Base-by-base conservation (phyloP, 2,113 vertebrate species). In the Sphaerodactylus townsendi region DNA sequence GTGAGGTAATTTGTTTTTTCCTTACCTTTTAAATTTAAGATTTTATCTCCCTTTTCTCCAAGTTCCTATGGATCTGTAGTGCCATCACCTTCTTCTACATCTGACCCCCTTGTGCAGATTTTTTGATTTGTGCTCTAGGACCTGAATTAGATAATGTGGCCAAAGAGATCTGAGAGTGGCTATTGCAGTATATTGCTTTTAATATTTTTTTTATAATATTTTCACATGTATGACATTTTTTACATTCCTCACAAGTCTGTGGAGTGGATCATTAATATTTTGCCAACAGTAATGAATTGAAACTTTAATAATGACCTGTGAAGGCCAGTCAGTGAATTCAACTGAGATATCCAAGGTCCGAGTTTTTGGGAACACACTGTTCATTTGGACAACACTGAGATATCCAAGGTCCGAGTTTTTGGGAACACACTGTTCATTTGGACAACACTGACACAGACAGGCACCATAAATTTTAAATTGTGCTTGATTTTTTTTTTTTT, bases 391-490 rank as follows among this genome's bases (percentile, higher is more conserved):
- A 44, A 56, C 69, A 37, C 48, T 50, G 21, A 28, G 41, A 46
- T 46, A 66, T 46, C 41, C n/a, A 19, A 23, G 15, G 21, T 56
- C 15, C 39, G 0, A 30, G 28, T n/a, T 66, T 66, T 13, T n/a
- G 25, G 62, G 30, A 65, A 30, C 10, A 30, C 30, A 65, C 10
- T 65, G 15, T 53, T 17, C 50, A 79, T 33, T 53, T 66, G 25
- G 37, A 41, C 10, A 44, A 56, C 69, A 37, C 48, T 50, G 21
- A 28, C 21, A 28, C 3, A 50, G 13, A 77, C 44, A 15, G 87
- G 53, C 0, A 30, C 62, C 75, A 65, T 41, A 87, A 85, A 83
- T 88, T 88, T 84, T 46, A 83, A 83, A 66, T 37, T 69, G 10
- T 62, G 25, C 76, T 88, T 85, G 50, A 62, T 62, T 62, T 62